Evolutionary conservation across 2,888 invertebrate species (phyloP), one percentile per base, ranked within the genome.

Genomic region (Campoletis raptor): DNA sequence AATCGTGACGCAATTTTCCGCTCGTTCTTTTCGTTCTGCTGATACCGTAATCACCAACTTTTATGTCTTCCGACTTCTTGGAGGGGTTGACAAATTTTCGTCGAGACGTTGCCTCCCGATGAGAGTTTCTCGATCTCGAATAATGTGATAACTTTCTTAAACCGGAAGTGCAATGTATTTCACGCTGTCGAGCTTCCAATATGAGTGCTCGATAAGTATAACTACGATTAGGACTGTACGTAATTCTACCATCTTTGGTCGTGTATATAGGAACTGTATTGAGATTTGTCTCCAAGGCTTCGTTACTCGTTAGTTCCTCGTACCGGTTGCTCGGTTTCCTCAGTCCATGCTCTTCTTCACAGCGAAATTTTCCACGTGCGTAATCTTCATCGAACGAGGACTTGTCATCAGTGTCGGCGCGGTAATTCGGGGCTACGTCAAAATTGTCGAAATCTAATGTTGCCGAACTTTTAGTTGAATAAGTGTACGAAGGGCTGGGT

Each of bases 221-320:
- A 82, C 90, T 92, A 12, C 92, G 91, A 88, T 94, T 94, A 3
- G 94, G 94, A 80, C 94, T 94, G 85, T 94, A 94, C 7, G 91
- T 94, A 79, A 94, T 94, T 87, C 93, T 94, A 42, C 94, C 94
- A 80, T 94, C 94, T 89, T 93, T 94, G 42, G 94, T 94, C 76
- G 93, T 94, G 81, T 94, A 94, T 69, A 94, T 91, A 83, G 94
- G 94, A 88, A 94, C 93, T 77, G 92, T 90, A 74, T 94, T 92
- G 64, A 93, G 88, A 86, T 93, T 88, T 66, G 85, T 86, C 70
- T 88, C 88, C 18, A 86, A 73, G 0, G 76, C 77, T 37, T 88
- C 86, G 37, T n/a, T 48, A 42, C 54, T 77, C 36, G 83, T 57
- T 7, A 77, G 64, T 70, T 82, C 81, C 48, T 87, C 85, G 69